Evolutionary conservation across 2,888 invertebrate genomes (phyloP).

Genomic region (Seira ritae): DNA sequence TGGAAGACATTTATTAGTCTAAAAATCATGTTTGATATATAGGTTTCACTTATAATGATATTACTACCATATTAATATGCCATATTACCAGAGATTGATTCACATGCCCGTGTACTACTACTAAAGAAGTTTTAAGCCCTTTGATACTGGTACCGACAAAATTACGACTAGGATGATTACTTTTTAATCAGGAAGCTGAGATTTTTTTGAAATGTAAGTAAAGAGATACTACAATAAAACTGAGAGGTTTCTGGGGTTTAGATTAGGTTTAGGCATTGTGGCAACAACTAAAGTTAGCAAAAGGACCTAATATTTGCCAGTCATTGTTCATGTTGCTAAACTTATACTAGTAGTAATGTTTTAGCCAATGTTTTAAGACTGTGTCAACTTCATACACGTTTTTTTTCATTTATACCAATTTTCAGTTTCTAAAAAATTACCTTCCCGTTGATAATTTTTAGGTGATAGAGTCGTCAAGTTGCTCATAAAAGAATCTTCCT

Average conservation of each 20-base stretch:
- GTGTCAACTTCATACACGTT: conserved; percentile 34
- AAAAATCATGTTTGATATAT: background rate
- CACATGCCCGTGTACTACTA: conserved; percentile 41
- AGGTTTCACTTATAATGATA: conserved; percentile 43
- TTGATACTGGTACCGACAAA: too few relatives aligned
- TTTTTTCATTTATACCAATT: conserved; percentile 7
- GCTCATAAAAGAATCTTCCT: too few relatives aligned
- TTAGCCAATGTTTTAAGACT: conserved; percentile 58
- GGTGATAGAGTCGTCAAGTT: too few relatives aligned
- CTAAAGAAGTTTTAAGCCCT: background rate
- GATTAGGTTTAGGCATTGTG: conserved; percentile 10
- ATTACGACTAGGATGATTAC: too few relatives aligned
- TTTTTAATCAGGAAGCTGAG: too few relatives aligned
- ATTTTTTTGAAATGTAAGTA: too few relatives aligned
- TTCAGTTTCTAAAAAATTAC: conserved; percentile 13
- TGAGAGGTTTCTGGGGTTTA: conserved; percentile 16
- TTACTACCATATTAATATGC: conserved; percentile 43
- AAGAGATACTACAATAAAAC: background rate
- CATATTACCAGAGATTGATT: conserved; percentile 50
- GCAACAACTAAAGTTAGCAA: conserved; percentile 10
- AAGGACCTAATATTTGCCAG: conserved; percentile 39
- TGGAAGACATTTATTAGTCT: conserved; percentile 44
- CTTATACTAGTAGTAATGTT: conserved; percentile 40
- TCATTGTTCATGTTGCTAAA: conserved; percentile 46
- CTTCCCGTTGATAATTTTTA: too few relatives aligned